A percentile compares a stretch with the other conserved stretches of the same genome.
Evolutionary conservation across 2,113 vertebrate species (phyloP).

Genomic region (Clarias batrachus): DNA sequence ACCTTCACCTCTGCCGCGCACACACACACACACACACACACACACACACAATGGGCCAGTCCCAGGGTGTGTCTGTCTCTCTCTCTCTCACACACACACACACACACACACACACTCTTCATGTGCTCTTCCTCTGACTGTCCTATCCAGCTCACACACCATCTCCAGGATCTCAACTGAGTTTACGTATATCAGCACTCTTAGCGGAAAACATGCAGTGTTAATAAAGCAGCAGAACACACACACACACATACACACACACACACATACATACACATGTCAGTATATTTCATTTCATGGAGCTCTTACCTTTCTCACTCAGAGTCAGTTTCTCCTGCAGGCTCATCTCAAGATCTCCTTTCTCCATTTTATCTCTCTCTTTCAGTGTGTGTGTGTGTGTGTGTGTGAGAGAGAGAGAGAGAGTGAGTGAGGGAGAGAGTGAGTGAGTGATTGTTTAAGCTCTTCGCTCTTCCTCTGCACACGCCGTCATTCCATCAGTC

Average conservation of each 20-base stretch:
- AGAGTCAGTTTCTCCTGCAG: slow-evolving; percentile 71
- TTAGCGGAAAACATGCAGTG: too few relatives aligned
- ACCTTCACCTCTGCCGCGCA: neutral
- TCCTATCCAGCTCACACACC: too few relatives aligned
- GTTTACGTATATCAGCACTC: too few relatives aligned
- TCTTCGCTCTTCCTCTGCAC: slow-evolving; percentile 57
- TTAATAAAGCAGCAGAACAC: neutral
- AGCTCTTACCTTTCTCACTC: slow-evolving; percentile 67
- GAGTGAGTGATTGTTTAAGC: slow-evolving; percentile 47
- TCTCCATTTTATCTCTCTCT: slow-evolving; percentile 70
- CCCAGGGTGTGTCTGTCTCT: slow-evolving; percentile 11
- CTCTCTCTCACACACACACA: too few relatives aligned
- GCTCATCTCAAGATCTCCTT: slow-evolving; percentile 64
- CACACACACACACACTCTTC: too few relatives aligned
- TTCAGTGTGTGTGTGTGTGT: slow-evolving; percentile 21
- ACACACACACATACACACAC: too few relatives aligned
- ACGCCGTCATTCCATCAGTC: slow-evolving; percentile 73
- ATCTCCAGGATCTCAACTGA: too few relatives aligned
- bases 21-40: neutral
- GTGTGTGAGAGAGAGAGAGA: neutral
- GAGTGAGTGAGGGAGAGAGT: slow-evolving; percentile 21
- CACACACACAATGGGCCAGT: neutral
- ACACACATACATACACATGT: too few relatives aligned
- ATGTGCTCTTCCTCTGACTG: too few relatives aligned
- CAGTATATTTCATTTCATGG: too few relatives aligned